Evolutionary conservation across 2,113 vertebrate genomes (phyloP), one percentile per base, ranked within the genome.

Genomic region (Paraplagusia blochii): DNA sequence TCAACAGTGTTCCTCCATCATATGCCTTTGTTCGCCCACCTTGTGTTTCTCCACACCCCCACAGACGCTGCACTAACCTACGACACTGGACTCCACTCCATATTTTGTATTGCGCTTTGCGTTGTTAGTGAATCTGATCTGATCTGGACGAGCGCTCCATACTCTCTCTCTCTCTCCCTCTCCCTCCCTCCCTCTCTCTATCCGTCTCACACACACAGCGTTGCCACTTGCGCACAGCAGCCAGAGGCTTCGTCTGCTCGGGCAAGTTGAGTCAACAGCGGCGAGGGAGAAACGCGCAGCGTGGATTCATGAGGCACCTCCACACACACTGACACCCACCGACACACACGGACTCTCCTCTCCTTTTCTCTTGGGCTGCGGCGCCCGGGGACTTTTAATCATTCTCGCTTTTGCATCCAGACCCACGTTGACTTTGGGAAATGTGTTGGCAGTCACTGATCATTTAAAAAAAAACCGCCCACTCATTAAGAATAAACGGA

Each of bases 291-390:
- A 57, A 42, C 51, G 62, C 70, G 15, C 76, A 14, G 70, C 52
- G 44, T 18, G 78, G 81, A 83, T 88, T 74, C 76, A 83, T 88
- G 84, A 66, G 76, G 73, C 78, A 59, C 68, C 74, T 83, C 66
- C 53, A 56, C 4, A 34, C 50, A 43, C 64, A 7, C 63, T 43
- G 35, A 40, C 38, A 40, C 11, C 2, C 22, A 29, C 22, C 2
- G 3, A 56, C 4, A 34, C 50, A 43, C 64, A 7, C 63, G 43
- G 35, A 10, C 38, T 12, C 11, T 61, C 53, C 22, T 29, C 22
- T 61, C 53, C 22, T 63, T 56, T 58, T 36, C n/a, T n/a, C n/a
- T n/a, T n/a, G n/a, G 29, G 22, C 39, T 53, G 75, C 59, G 13
- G 63, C 72, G 35, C 61, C 47, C 39, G 50, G 50, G 54, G 71